Evolutionary conservation across 2,888 invertebrate genomes (phyloP).

Genomic region (Zhengitettix transpicula): DNA sequence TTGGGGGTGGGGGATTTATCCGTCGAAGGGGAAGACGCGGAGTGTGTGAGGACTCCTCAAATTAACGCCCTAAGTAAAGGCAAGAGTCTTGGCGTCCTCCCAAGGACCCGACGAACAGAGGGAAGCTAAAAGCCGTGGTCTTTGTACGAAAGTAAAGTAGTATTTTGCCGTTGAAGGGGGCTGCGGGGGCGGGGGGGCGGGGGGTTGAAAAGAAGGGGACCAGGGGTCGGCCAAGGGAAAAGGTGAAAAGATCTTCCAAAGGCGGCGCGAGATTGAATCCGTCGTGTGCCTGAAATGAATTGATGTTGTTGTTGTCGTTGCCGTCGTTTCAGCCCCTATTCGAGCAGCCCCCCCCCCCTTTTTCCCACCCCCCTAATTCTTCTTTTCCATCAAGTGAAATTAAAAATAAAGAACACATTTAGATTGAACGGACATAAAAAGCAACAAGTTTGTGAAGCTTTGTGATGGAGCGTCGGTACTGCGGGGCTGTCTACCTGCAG

Average conservation of each 20-base stretch:
- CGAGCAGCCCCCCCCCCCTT: too few species aligned
- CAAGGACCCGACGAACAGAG: slow-evolving; percentile 3
- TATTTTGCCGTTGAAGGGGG: slow-evolving; percentile 2
- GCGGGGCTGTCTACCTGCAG: too few species aligned
- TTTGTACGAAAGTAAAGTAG: slow-evolving; percentile 5
- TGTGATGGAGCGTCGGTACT: too few species aligned
- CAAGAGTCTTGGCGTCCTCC: slow-evolving; percentile 6
- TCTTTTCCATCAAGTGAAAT: not conserved
- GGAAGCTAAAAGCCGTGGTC: slow-evolving; percentile 3
- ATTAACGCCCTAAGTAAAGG: slow-evolving; percentile 6
- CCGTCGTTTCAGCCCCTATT: too few species aligned
- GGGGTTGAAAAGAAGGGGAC: not conserved
- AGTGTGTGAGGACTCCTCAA: not conserved
- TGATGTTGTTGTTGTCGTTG: too few species aligned
- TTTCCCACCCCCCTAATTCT: not conserved
- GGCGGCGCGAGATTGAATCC: not conserved
- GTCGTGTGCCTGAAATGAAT: not conserved
- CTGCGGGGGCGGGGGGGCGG: not conserved
- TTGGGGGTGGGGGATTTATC: not conserved
- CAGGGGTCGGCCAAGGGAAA: not conserved
- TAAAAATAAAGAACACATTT: not conserved
- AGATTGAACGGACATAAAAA: not conserved
- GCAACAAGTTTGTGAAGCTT: not conserved
- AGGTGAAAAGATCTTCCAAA: too few species aligned
- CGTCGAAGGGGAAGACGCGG: not conserved